phyloP scores from a whole-genome alignment of 2,888 invertebrate species.

The Anarsia innoxiella region DNA sequence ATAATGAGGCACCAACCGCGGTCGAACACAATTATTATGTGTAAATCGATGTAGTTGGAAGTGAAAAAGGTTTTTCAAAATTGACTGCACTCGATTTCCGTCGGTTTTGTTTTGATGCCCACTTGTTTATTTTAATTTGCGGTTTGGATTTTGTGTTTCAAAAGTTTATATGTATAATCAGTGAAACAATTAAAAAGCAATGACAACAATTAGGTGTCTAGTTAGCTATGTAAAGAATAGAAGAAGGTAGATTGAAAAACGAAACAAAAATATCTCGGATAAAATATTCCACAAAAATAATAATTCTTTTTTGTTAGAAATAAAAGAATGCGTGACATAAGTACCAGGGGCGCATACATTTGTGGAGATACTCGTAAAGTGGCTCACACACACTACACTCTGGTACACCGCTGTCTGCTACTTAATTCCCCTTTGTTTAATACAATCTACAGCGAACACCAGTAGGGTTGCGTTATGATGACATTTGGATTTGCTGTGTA shows the following conservation, averaged over 20 bases:
- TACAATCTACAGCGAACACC: slow-evolving; percentile 52
- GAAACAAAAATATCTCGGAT: not conserved
- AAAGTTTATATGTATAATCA: too few species aligned
- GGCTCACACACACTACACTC: slow-evolving; percentile 41
- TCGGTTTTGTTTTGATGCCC: too few species aligned
- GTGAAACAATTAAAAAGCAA: too few species aligned
- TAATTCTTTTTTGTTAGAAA: slow-evolving; percentile 17
- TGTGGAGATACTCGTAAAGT: slow-evolving; percentile 32
- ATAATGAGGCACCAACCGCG: slow-evolving; percentile 63
- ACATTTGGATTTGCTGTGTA: slow-evolving; percentile 37
- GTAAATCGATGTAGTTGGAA: slow-evolving; percentile 54
- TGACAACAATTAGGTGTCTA: too few species aligned
- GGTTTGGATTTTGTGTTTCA: too few species aligned
- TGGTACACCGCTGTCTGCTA: slow-evolving; percentile 49
- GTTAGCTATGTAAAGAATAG: too few species aligned
- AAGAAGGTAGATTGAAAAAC: too few species aligned
- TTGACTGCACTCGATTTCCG: not conserved
- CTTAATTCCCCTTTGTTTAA: slow-evolving; percentile 59
- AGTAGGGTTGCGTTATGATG: slow-evolving; percentile 50
- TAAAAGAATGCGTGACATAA: slow-evolving; percentile 29
- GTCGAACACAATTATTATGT: slow-evolving; percentile 64
- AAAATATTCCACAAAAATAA: not conserved
- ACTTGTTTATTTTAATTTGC: too few species aligned
- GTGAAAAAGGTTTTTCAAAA: slow-evolving; percentile 47
- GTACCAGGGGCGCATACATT: slow-evolving; percentile 18